Conservation (phyloP, 2,797 vertebrate genomes). For the Sebastes vulpes region DNA sequence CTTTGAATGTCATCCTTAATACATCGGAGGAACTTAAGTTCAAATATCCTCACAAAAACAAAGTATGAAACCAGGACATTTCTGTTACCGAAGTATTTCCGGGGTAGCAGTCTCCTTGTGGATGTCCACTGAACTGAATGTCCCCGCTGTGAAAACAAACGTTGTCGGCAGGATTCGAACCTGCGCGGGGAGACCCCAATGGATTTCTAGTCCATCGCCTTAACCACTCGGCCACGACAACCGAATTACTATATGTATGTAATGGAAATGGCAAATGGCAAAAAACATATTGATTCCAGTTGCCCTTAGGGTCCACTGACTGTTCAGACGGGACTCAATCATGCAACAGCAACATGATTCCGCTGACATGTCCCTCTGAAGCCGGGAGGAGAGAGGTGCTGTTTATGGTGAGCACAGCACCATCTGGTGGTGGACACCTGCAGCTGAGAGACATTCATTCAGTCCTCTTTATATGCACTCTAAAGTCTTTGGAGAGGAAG, state of each 20-base stretch:
- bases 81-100: not conserved
- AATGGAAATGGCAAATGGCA: no score
- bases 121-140: no score
- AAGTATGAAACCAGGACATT: no score
- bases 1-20: not conserved
- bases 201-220: slow-evolving; percentile 87
- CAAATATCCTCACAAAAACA: not conserved
- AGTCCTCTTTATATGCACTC: not conserved
- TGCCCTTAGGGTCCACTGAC: no score
- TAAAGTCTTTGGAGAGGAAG: not conserved
- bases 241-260: not conserved
- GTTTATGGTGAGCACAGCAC: not conserved
- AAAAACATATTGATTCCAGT: no score
- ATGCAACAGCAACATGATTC: no score
- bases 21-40: no score
- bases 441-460: not conserved
- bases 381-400: not conserved
- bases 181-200: slow-evolving; percentile 85
- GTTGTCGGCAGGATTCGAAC: slow-evolving; percentile 84
- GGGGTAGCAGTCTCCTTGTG: no score
- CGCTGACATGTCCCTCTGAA: not conserved
- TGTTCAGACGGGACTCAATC: no score
- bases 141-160: not conserved
- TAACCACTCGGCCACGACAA: slow-evolving; percentile 86
- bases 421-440: not conserved